Conservation (phyloP, 2,888 invertebrate species). For the Mythimna impura region DNA sequence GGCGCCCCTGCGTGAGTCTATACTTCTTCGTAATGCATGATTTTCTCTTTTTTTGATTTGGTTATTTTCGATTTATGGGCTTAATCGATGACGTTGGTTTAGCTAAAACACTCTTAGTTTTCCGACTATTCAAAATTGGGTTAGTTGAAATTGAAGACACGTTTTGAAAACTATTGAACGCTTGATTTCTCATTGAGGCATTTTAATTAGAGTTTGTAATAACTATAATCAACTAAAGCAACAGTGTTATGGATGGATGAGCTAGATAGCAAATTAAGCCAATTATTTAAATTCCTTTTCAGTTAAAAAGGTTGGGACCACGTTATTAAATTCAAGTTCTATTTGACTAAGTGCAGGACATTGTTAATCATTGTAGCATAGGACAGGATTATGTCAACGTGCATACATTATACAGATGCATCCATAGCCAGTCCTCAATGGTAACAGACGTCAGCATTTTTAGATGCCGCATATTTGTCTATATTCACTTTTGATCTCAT, state of each 20-base stretch:
- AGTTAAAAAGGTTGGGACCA: not conserved
- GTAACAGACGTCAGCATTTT: not conserved
- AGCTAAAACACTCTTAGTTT: not conserved
- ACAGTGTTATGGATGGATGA: slow-evolving; percentile 32
- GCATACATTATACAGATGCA: not conserved
- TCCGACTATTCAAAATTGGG: not conserved
- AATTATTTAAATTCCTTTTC: slow-evolving; percentile 31
- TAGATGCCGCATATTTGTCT: not conserved
- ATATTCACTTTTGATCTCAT: not conserved
- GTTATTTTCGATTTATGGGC: not conserved
- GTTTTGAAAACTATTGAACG: slow-evolving; percentile 3
- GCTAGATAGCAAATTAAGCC: slow-evolving; percentile 21
- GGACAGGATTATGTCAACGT: not conserved
- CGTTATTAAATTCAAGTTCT: slow-evolving; percentile 1
- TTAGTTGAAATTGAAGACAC: not conserved
- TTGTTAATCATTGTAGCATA: not conserved
- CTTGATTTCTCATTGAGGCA: slow-evolving; percentile 20
- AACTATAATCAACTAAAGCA: slow-evolving; percentile 33
- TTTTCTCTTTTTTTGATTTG: not conserved
- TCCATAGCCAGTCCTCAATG: not conserved
- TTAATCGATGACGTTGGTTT: not conserved
- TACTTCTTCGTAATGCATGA: no score
- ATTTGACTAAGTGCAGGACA: not conserved
- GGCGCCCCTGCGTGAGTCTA: not conserved
- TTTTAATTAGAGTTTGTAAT: slow-evolving; percentile 35